These are phyloP conservation scores for Corydoras sp. DNA, from an alignment of 2,113 vertebrate species.

Conservation along the genomic window DNA sequence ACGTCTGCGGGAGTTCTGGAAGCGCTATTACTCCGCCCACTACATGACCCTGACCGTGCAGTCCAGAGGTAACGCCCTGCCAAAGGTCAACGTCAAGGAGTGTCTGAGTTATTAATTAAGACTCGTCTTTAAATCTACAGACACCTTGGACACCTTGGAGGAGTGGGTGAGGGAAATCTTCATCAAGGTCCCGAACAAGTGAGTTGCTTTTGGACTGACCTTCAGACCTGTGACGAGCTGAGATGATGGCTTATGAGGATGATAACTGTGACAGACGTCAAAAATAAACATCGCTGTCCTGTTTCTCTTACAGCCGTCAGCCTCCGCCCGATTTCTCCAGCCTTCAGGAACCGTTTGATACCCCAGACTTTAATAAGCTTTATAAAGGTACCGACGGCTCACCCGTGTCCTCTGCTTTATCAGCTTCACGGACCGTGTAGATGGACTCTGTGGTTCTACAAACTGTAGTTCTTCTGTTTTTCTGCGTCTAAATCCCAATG, in stretches of 20 bases:
- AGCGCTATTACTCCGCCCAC: slow-evolving; percentile 85
- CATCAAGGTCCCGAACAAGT: slow-evolving; percentile 91
- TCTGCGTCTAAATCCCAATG: too few relatives aligned
- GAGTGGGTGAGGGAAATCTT: slow-evolving; percentile 93
- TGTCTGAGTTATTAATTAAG: not conserved
- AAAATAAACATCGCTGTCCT: too few relatives aligned
- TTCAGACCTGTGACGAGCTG: too few relatives aligned
- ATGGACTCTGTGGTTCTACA: too few relatives aligned
- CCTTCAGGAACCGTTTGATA: slow-evolving; percentile 85
- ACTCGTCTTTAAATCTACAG: slow-evolving; percentile 52
- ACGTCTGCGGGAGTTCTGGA: slow-evolving; percentile 85
- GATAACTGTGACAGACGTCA: not conserved
- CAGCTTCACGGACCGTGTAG: too few relatives aligned
- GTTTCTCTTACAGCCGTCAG: slow-evolving; percentile 66
- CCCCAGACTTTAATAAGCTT: slow-evolving; percentile 84
- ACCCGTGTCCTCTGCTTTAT: not conserved
- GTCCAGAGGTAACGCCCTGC: slow-evolving; percentile 75
- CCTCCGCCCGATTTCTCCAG: slow-evolving; percentile 78
- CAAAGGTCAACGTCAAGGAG: too few relatives aligned
- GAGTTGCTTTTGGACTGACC: slow-evolving; percentile 31
- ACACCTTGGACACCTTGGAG: slow-evolving; percentile 89
- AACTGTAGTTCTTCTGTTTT: too few relatives aligned
- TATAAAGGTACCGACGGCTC: slow-evolving; percentile 77
- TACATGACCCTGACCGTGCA: slow-evolving; percentile 95
- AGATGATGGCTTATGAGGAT: too few relatives aligned